A percentile compares a stretch with the other conserved stretches of the same genome.
phyloP scores from a whole-genome alignment of 2,888 invertebrate species.

The Epinotia bilunana region DNA sequence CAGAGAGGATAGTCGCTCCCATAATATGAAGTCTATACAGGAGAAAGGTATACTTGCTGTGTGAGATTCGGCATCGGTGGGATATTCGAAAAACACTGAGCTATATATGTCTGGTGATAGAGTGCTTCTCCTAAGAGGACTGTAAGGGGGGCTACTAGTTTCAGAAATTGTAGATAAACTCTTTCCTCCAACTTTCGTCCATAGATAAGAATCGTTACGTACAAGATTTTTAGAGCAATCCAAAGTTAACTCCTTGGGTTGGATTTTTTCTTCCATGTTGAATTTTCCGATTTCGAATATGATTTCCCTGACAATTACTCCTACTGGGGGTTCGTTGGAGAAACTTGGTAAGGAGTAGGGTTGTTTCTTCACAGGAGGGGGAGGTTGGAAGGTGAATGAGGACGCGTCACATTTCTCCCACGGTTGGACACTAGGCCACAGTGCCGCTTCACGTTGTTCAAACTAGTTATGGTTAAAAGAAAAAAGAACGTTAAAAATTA shows the following conservation, averaged over 20 bases:
- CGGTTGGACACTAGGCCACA: constrained; percentile 71
- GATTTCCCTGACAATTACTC: constrained; percentile 69
- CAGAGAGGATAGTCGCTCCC: constrained; percentile 71
- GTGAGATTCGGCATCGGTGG: constrained; percentile 58
- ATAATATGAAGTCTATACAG: constrained; percentile 75
- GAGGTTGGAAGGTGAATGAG: constrained; percentile 64
- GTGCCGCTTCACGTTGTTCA: constrained; percentile 71
- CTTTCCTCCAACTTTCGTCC: constrained; percentile 61
- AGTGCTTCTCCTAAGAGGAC: constrained; percentile 59
- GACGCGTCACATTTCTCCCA: constrained; percentile 76
- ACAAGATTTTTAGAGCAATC: constrained; percentile 54
- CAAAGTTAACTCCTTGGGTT: constrained; percentile 58
- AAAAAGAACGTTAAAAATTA: constrained; percentile 52
- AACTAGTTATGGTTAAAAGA: constrained; percentile 72
- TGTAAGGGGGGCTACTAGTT: constrained; percentile 60
- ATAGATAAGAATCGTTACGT: constrained; percentile 72
- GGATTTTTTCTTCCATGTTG: constrained; percentile 66
- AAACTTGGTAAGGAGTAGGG: constrained; percentile 45
- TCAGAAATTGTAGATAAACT: constrained; percentile 75
- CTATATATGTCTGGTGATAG: constrained; percentile 72
- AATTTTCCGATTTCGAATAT: constrained; percentile 64
- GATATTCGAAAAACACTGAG: constrained; percentile 76
- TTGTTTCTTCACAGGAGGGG: constrained; percentile 52
- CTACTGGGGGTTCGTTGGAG: constrained; percentile 57
- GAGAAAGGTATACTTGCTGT: constrained; percentile 59